These are phyloP conservation scores for Pristionchus fissidentatus DNA, from an alignment of 2,888 invertebrate species.

Conservation along the genomic window DNA sequence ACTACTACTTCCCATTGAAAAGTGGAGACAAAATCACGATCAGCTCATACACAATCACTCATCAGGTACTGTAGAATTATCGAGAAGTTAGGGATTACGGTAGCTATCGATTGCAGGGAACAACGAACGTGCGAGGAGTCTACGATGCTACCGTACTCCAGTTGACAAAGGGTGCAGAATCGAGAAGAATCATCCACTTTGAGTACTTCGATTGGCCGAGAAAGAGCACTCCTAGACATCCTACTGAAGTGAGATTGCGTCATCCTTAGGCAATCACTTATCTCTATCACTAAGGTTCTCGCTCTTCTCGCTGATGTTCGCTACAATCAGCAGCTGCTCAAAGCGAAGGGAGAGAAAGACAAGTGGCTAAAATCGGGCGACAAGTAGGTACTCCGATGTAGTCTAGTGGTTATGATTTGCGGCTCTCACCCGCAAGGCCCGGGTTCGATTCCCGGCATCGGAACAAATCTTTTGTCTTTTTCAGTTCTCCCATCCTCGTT, in stretches of 20 bases:
- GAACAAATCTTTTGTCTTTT: conserved; percentile 48
- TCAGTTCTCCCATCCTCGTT: conserved; percentile 61
- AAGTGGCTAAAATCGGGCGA: conserved; percentile 8
- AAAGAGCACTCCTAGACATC: conserved; percentile 7
- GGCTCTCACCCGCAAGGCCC: conserved; percentile 53
- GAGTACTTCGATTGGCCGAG: conserved; percentile 47
- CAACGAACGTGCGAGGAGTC: conserved; percentile 1
- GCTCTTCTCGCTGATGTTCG: conserved; percentile 25
- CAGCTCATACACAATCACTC: not conserved
- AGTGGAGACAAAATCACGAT: conserved; percentile 1
- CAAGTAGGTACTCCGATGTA: conserved; percentile 18
- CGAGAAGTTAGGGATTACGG: not conserved
- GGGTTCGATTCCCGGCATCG: conserved; percentile 68
- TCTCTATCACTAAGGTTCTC: not conserved
- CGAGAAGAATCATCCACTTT: conserved; percentile 38
- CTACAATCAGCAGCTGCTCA: conserved; percentile 21
- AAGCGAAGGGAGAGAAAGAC: conserved; percentile 35
- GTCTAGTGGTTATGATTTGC: conserved; percentile 43
- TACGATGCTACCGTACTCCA: conserved; percentile 47
- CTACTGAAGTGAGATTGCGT: not conserved
- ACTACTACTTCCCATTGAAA: conserved; percentile 19
- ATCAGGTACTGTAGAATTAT: conserved; percentile 15
- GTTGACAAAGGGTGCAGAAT: conserved; percentile 26
- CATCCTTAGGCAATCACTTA: not conserved
- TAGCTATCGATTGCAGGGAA: conserved; percentile 21